Conservation (phyloP, 2,888 invertebrate genomes). For the Tridacna gigas region DNA sequence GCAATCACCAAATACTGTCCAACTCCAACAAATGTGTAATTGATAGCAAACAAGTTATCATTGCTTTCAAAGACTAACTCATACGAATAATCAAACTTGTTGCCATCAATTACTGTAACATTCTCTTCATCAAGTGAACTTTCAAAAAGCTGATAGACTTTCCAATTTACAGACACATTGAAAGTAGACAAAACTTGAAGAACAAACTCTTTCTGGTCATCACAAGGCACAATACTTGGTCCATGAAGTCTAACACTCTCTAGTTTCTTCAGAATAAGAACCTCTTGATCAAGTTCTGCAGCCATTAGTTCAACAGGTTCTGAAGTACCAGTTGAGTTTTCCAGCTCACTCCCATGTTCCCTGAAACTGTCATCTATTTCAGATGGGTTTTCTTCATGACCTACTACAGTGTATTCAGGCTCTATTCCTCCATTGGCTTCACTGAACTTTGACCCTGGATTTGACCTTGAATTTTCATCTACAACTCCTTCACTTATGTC, state of each 20-base stretch:
- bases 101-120: neutral
- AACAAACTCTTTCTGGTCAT: constrained; percentile 29
- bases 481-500: constrained; percentile 16
- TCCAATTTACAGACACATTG: constrained; percentile 52
- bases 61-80: neutral
- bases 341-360: neutral
- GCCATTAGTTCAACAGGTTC: neutral
- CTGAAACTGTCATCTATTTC: neutral
- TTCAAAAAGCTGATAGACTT: constrained; percentile 25
- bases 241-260: constrained; percentile 33
- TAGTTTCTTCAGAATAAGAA: constrained; percentile 45
- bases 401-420: too few species aligned
- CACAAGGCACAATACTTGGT: constrained; percentile 31
- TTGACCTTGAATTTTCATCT: constrained; percentile 11
- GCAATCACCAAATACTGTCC: constrained; percentile 68
- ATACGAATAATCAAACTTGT: neutral
- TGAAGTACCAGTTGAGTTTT: too few species aligned
- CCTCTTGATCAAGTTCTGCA: constrained; percentile 11
- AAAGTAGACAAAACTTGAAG: constrained; percentile 43
- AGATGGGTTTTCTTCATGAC: neutral
- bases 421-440: neutral
- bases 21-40: constrained; percentile 60
- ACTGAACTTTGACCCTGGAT: neutral
- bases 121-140: neutral
- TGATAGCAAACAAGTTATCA: constrained; percentile 24